phyloP scores from a whole-genome alignment of 2,888 invertebrate genomes.

The Polietes domitor region DNA sequence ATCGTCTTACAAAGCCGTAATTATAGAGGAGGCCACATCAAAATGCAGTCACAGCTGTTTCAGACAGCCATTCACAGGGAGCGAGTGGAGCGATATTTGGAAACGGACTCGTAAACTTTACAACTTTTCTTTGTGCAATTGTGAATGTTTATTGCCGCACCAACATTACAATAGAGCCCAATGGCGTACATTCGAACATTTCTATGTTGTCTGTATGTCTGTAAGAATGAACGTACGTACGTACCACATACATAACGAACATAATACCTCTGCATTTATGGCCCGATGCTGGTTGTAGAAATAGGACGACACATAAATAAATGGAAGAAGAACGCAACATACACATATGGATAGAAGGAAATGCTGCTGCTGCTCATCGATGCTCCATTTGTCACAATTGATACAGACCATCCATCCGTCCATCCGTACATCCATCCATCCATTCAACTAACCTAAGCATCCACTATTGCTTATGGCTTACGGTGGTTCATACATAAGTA shows the following conservation, averaged over 20 bases:
- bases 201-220: too few species aligned
- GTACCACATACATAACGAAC: background rate
- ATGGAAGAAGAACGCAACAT: background rate
- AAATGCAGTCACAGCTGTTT: conserved; percentile 39
- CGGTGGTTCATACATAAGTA: background rate
- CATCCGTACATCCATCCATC: background rate
- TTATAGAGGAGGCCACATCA: conserved; percentile 14
- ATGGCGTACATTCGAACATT: background rate
- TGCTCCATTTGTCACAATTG: conserved; percentile 37
- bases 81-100: conserved; percentile 2
- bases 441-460: too few species aligned
- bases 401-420: conserved; percentile 14
- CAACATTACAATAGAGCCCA: background rate
- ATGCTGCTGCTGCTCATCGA: background rate
- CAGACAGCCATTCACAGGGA: background rate
- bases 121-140: conserved; percentile 39
- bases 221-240: too few species aligned
- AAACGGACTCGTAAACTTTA: conserved; percentile 26
- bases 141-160: conserved; percentile 26
- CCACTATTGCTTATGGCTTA: background rate
- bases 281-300: background rate
- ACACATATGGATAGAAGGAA: background rate
- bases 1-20: conserved; percentile 32
- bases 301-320: conserved; percentile 20
- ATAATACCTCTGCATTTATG: background rate